Conservation (phyloP, 2,113 vertebrate species). For the Orycteropus afer region DNA sequence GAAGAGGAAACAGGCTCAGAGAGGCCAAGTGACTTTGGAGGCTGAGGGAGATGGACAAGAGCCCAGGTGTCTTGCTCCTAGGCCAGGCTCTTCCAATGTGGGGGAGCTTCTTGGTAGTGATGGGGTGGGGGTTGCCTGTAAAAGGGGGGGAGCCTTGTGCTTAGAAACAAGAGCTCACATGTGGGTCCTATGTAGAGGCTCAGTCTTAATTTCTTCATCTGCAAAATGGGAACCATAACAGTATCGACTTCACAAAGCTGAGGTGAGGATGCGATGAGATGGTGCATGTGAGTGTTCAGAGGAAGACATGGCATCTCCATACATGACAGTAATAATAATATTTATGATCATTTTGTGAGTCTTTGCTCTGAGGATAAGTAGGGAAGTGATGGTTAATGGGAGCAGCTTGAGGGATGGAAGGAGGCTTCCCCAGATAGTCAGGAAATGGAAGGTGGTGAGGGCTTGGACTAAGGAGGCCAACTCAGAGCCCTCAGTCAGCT, state of each 20-base stretch:
- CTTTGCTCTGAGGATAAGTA: background rate
- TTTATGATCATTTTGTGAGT: background rate
- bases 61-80: background rate
- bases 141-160: background rate
- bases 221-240: background rate
- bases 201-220: background rate
- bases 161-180: background rate
- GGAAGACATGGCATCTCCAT: background rate
- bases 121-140: rapidly evolving
- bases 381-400: background rate
- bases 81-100: rapidly evolving
- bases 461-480: background rate
- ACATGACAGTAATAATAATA: rapidly evolving
- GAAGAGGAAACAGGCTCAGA: slow-evolving; percentile 29
- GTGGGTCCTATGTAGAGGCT: background rate
- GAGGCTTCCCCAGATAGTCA: background rate
- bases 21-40: background rate
- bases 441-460: background rate
- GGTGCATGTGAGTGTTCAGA: rapidly evolving
- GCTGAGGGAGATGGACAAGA: background rate
- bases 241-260: rapidly evolving
- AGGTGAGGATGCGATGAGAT: rapidly evolving
- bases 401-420: background rate
- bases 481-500: background rate
- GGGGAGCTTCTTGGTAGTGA: background rate